Evolutionary conservation across 92 coral and sea anemone genomes (phyloP), one percentile per base, ranked within the genome.

Genomic region (Phenganax marumi): DNA sequence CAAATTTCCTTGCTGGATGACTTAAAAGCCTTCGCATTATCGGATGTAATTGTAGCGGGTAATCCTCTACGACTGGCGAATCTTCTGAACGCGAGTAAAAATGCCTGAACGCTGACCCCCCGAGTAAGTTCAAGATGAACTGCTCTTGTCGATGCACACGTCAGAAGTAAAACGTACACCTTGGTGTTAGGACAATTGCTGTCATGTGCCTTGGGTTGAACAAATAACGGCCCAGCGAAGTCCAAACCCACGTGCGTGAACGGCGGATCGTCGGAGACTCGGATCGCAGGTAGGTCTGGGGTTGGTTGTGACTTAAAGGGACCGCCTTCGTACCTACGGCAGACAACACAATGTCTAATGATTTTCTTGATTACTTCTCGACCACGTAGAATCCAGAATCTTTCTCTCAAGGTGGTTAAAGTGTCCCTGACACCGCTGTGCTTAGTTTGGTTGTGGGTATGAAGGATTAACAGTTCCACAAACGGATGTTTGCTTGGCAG

Each of bases 331-430:
- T 7, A 66, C 47, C 3, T 70, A 43, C 75, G 51, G 14, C 75
- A 70, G 54, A 88, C 84, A 43, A 48, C 52, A 52, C 91, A 88
- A 39, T 81, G 85, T 19, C 85, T 68, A 8, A 89, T 52, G 54
- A 85, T 51, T 14, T 47, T 50, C 87, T 86, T 89, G 24, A 89
- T 81, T 43, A 66, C 68, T 68, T 86, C 76, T 50, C 90, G 69
- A 17, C 90, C 88, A 33, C 69, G 87, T 47, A 86, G 53, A 48
- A 86, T 81, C 89, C 92, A 86, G 69, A 77, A 86, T 33, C 92
- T 79, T 81, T 88, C 90, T 83, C 88, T 72, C 46, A 86, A 50
- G 11, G 55, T 70, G n/a, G 89, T 85, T 1, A 89, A 87, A n/a
- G 91, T 88, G 74, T 66, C 79, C 65, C 68, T 74, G 14, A 88